Base-by-base conservation (phyloP, 64 coral and sea anemone species). In the Cladopsammia gracilis region DNA sequence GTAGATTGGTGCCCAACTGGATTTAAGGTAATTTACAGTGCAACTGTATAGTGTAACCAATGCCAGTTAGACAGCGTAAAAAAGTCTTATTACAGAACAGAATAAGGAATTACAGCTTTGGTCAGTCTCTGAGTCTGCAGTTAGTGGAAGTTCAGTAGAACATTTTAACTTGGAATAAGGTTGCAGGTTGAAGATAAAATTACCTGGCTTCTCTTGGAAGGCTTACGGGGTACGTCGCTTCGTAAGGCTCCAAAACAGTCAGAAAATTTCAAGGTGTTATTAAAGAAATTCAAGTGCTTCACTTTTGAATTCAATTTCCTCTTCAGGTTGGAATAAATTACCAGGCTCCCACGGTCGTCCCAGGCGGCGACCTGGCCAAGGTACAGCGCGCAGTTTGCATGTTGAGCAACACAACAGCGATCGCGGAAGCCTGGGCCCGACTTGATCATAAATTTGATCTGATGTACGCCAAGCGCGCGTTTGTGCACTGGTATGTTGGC, bases 391-490 rank as follows among this genome's bases (percentile, higher is more conserved):
- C 90, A 34, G 79, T 92, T 25, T 92, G 79, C 23, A 92, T 92
- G 90, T 62, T 92, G 56, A 86, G 64, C 20, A 92, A 92, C 46
- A 92, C 90, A 6, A 92, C 90, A 47, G 90, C 90, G 46, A 92
- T 92, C 14, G 79, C 90, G 9, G 90, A 92, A 24, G 90, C 82
- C 50, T 86, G 79, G 90, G 90, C 79, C 47, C 67, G 82, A 23
- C 70, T 92, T 50, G 82, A 92, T 45, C 90, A 92, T 72, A 92
- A 92, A 48, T 92, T 92, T 86, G 90, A 92, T 13, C 45, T 92
- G 59, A 92, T 92, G 90, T 92, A 92, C 23, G 70, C 49, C 7
- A 92, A 92, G 82, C 65, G 90, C 14, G 90, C 90, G 4, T 92
- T 92, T 86, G 90, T 91, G 15, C 89, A 91, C 43, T 91, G 89